These are phyloP conservation scores for Barbus barbus DNA, from an alignment of 2,113 vertebrate genomes.

Conservation along the genomic window DNA sequence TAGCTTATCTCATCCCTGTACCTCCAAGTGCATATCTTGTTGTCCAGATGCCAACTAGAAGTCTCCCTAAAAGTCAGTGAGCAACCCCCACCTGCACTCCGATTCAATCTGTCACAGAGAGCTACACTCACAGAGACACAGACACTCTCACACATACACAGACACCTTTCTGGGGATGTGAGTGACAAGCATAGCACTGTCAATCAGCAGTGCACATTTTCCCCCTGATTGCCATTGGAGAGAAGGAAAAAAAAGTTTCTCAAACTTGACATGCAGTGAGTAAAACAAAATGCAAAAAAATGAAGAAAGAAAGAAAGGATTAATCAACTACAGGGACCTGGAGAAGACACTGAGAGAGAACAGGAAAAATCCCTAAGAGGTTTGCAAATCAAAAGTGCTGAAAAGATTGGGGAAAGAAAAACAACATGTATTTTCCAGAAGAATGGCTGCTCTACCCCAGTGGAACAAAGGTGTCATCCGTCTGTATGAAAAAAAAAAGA, in stretches of 20 bases:
- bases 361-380: constrained; percentile 50
- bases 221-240: constrained; percentile 61
- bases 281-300: constrained; percentile 49
- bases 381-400: constrained; percentile 51
- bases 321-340: constrained; percentile 45
- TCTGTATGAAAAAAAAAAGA: neutral
- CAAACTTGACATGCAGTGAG: constrained; percentile 57
- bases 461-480: constrained; percentile 57
- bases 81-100: constrained; percentile 31
- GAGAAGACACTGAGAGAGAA: constrained; percentile 16
- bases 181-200: constrained; percentile 69
- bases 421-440: constrained; percentile 56
- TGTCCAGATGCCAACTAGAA: neutral
- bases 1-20: neutral
- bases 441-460: constrained; percentile 48
- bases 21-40: neutral
- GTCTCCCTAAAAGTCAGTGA: constrained; percentile 10
- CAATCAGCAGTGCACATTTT: constrained; percentile 62
- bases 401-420: constrained; percentile 38
- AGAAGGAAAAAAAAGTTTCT: constrained; percentile 54
- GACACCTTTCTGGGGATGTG: constrained; percentile 61
- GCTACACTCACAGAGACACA: constrained; percentile 34
- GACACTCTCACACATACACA: constrained; percentile 42
- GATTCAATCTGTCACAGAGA: constrained; percentile 43
- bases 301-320: constrained; percentile 49